phyloP scores from a whole-genome alignment of 2,797 vertebrate genomes.

The Bryconaethiops microstoma region DNA sequence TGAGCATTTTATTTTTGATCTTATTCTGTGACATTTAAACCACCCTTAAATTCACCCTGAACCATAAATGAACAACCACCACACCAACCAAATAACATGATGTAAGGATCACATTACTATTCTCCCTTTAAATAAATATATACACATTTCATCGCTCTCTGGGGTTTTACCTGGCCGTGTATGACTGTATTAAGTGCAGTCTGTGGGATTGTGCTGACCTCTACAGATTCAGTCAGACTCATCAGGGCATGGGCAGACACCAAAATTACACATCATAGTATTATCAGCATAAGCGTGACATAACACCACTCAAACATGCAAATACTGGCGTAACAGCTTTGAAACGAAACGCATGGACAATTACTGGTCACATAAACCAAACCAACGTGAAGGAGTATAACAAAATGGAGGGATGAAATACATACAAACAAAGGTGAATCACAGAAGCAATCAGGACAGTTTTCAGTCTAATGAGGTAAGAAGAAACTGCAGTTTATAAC shows the following conservation, averaged over 20 bases:
- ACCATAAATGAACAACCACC: background rate
- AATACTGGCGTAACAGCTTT: background rate
- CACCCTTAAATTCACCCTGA: background rate
- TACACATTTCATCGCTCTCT: background rate
- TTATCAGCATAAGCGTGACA: conserved; percentile 2
- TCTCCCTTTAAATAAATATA: background rate
- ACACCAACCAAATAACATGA: background rate
- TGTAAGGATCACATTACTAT: background rate
- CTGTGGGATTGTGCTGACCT: conserved; percentile 20
- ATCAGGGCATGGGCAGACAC: conserved; percentile 31
- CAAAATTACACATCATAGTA: conserved; percentile 23
- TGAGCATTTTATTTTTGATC: background rate
- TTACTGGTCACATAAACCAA: background rate
- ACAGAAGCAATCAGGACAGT: background rate
- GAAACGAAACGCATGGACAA: conserved; percentile 28
- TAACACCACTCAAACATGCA: conserved; percentile 42
- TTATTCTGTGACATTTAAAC: background rate
- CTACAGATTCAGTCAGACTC: conserved; percentile 42
- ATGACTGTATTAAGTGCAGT: conserved; percentile 36
- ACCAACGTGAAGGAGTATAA: background rate
- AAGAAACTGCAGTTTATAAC: background rate
- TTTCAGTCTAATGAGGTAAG: too few relatives aligned
- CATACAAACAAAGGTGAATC: background rate
- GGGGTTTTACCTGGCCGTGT: background rate
- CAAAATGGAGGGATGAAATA: background rate